These are phyloP conservation scores for Strigamia maritima DNA, from an alignment of 2,888 invertebrate genomes.

Conservation along the genomic window DNA sequence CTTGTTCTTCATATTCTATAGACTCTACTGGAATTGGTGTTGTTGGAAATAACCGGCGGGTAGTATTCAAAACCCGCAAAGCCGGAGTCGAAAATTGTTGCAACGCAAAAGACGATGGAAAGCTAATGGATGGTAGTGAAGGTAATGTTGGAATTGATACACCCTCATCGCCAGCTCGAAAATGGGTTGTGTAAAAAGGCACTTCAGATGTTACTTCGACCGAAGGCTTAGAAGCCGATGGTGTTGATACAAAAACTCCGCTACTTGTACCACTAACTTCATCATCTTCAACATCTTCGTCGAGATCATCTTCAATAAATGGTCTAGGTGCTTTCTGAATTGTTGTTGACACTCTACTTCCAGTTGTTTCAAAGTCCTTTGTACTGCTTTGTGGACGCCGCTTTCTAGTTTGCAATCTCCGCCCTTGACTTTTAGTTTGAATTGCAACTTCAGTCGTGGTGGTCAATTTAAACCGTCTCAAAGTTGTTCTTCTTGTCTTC, in stretches of 20 bases:
- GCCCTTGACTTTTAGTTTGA: not conserved
- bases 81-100: not conserved
- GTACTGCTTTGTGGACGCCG: not conserved
- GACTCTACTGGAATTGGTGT: not conserved
- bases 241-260: not conserved
- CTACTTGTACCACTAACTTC: not conserved
- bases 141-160: not conserved
- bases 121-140: not conserved
- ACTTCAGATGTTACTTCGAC: not conserved
- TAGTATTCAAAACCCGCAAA: not conserved
- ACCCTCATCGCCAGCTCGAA: not conserved
- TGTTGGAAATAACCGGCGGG: not conserved
- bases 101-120: not conserved
- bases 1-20: conserved; percentile 30
- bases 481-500: not conserved
- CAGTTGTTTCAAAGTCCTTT: conserved; percentile 38
- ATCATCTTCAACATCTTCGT: conserved; percentile 12
- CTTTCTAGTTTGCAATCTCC: not conserved
- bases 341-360: conserved; percentile 41
- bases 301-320: not conserved
- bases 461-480: not conserved
- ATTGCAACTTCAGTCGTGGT: not conserved
- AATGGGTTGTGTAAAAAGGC: conserved; percentile 3
- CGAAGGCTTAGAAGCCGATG: not conserved
- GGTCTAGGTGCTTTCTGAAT: conserved; percentile 38